Conservation (phyloP, 2,113 vertebrate genomes). For the Cyphomyrus plagiostoma region DNA sequence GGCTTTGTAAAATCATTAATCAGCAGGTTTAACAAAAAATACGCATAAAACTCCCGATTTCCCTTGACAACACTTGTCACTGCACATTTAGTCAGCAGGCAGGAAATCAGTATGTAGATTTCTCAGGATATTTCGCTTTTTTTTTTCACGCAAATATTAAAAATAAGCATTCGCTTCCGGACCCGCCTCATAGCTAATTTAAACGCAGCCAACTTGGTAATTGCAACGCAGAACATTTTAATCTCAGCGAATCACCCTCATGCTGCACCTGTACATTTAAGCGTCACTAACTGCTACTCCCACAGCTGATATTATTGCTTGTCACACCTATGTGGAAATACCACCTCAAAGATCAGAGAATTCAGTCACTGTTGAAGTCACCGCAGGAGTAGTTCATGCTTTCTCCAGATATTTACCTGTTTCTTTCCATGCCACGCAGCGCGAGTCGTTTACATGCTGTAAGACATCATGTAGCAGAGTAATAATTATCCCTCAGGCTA, state of each 20-base stretch:
- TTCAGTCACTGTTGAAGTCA: background rate
- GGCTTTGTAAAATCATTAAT: background rate
- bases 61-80: background rate
- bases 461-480: background rate
- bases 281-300: background rate
- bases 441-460: background rate
- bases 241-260: background rate
- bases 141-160: background rate
- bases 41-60: background rate
- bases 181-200: background rate
- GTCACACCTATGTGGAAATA: background rate
- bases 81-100: background rate
- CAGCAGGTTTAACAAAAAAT: constrained; percentile 6
- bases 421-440: background rate
- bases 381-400: background rate
- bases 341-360: background rate
- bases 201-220: background rate
- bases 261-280: background rate
- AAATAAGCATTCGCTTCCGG: background rate
- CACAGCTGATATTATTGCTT: background rate
- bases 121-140: background rate
- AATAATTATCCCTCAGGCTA: background rate
- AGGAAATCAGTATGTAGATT: background rate
- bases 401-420: background rate
- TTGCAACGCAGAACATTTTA: background rate